A percentile compares a stretch with the other conserved stretches of the same genome.
Conservation (phyloP, 2,797 vertebrate species). For the Eurystomus glaucurus region DNA sequence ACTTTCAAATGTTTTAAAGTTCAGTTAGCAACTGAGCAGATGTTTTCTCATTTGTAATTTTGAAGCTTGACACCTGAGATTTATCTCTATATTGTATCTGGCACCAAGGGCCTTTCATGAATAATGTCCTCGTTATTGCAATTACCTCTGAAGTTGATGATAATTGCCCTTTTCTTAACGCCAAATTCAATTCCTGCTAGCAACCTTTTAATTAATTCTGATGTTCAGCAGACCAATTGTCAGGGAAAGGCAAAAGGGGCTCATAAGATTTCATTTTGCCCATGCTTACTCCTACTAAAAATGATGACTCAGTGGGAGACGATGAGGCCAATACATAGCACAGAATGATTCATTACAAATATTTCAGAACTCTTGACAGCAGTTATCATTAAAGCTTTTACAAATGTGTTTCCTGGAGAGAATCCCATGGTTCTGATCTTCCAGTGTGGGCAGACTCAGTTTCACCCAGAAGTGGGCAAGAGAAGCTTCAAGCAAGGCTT, state of each 20-base stretch:
- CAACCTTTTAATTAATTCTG: conserved; percentile 35
- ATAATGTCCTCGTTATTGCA: not conserved
- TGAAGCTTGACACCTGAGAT: not conserved
- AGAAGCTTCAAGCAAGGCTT: not conserved
- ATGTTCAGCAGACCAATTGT: not conserved
- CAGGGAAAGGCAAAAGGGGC: not conserved
- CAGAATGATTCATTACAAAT: conserved; percentile 62
- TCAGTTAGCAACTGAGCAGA: not conserved
- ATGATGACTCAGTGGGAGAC: conserved; percentile 58
- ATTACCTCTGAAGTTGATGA: not conserved
- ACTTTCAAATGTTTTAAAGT: not conserved
- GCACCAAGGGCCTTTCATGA: not conserved
- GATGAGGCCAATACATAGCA: conserved; percentile 22
- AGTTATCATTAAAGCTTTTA: conserved; percentile 4
- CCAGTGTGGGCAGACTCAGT: not conserved
- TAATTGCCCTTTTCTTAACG: not conserved
- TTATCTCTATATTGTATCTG: not conserved
- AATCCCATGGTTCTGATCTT: not conserved
- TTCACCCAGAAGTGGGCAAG: not conserved
- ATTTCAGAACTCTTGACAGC: conserved; percentile 26
- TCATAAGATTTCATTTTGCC: conserved; percentile 36
- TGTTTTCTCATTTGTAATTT: not conserved
- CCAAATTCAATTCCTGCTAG: not conserved
- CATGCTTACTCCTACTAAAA: conserved; percentile 57
- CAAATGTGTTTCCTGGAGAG: conserved; percentile 25